Base-by-base conservation (phyloP, 2,888 invertebrate genomes). In the Caenorhabditis sp. region DNA sequence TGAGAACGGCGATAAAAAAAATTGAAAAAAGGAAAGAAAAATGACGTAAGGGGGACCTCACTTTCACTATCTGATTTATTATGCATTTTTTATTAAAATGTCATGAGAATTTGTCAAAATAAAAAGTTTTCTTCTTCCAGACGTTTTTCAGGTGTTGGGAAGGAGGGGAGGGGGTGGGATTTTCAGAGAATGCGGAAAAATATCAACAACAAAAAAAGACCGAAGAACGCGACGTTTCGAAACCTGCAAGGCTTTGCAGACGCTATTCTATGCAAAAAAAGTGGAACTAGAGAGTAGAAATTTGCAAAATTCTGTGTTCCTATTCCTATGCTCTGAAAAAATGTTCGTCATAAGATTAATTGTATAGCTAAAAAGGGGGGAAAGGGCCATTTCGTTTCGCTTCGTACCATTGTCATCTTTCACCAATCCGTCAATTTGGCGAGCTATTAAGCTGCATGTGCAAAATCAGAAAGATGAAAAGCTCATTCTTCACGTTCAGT, bases 31-130 rank as follows among this genome's bases (percentile, higher is more conserved):
- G 4, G 9, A 32, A 32, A 40, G 40, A 15, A 22, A 40, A 37
- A 40, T 15, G 47, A 58, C 47, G 47, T 51, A 32, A 55, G 35
- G 62, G 37, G 60, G 40, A 40, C 40, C 32, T 44, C 40, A 55
- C 50, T 32, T 32, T 32, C 55, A 58, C 58, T 50, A 65, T 53
- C 74, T 74, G 28, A 74, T 74, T 74, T 74, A 58, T 67, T 74
- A 74, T 74, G 65, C 58, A 74, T 74, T 67, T n/a, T n/a, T 74
- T 28, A 53, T 67, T 51, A 51, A 47, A 9, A 40, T 9, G 40
- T 3, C 6, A 15, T 6, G 15, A 22, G 60, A 18, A 61, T 20
- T n/a, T 18, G 35, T n/a, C n/a, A n/a, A n/a, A n/a, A n/a, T n/a
- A n/a, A n/a, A n/a, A n/a, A n/a, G n/a, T n/a, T n/a, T n/a, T n/a